phyloP scores from a whole-genome alignment of 2,113 vertebrate genomes.

The Mellivora capensis region DNA sequence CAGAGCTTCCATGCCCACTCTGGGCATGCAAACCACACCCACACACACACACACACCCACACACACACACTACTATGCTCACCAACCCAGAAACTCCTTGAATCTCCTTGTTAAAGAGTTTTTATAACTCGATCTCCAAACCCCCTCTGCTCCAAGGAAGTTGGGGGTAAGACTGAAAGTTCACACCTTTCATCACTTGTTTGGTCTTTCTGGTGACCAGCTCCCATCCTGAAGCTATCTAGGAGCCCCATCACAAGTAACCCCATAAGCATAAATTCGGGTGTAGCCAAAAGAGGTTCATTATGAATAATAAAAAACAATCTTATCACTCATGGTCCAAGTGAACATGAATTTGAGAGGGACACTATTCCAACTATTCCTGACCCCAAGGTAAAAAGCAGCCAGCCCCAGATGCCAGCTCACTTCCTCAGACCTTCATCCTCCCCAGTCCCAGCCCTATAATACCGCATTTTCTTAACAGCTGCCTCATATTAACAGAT shows the following conservation, averaged over 20 bases:
- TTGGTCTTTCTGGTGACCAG: neutral
- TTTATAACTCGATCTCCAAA: neutral
- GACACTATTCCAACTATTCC: neutral
- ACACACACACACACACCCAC: neutral
- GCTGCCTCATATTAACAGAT: neutral
- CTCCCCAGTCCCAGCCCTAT: neutral
- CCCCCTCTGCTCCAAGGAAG: neutral
- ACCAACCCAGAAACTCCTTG: neutral
- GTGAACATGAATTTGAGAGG: neutral
- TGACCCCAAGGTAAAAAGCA: neutral
- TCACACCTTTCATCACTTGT: neutral
- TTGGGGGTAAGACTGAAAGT: neutral
- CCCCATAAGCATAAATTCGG: neutral
- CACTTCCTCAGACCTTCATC: neutral
- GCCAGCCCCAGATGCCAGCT: neutral
- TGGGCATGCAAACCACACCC: neutral
- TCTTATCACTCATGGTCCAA: neutral
- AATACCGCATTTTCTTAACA: neutral
- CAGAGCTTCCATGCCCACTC: neutral
- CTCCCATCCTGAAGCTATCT: neutral
- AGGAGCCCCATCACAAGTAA: neutral
- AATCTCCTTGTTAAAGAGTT: neutral
- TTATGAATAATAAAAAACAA: neutral
- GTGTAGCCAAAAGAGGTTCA: neutral
- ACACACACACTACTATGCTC: neutral